These are phyloP conservation scores for Sarcophaga peregrina DNA, from an alignment of 1,140 invertebrate genomes.

Conservation along the genomic window DNA sequence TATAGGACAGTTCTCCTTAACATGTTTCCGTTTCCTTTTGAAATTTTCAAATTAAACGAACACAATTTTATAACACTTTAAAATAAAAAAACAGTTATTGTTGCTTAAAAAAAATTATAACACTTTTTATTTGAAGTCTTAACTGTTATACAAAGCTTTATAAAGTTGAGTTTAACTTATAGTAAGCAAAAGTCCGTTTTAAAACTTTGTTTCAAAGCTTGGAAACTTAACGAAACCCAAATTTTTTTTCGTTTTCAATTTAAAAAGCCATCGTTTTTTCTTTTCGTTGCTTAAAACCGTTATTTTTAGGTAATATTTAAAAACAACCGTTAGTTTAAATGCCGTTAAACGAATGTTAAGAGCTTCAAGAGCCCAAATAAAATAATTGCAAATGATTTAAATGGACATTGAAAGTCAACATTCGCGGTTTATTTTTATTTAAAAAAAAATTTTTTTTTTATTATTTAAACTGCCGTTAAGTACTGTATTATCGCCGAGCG, in stretches of 20 bases:
- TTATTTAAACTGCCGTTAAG: conserved; percentile 10
- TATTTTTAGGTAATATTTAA: background rate
- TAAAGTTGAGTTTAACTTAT: background rate
- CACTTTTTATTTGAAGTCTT: background rate
- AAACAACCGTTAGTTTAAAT: background rate
- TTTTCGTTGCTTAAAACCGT: background rate
- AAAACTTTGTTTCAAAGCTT: background rate
- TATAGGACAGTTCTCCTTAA: background rate
- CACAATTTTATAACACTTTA: too few species aligned
- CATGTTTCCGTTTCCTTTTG: background rate
- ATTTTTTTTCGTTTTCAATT: too few species aligned
- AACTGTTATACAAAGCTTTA: background rate
- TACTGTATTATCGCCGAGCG: background rate
- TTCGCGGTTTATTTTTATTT: background rate
- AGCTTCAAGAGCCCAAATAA: background rate
- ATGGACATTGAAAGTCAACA: background rate
- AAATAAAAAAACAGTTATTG: too few species aligned
- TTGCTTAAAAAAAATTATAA: too few species aligned
- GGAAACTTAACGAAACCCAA: background rate
- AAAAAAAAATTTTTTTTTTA: too few species aligned
- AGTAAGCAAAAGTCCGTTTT: background rate
- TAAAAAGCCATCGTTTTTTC: too few species aligned
- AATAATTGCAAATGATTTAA: background rate
- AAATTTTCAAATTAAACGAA: too few species aligned
- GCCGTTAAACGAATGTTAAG: background rate